These are phyloP conservation scores for Agrypnia vestita DNA, from an alignment of 1,140 invertebrate species.

Conservation along the genomic window DNA sequence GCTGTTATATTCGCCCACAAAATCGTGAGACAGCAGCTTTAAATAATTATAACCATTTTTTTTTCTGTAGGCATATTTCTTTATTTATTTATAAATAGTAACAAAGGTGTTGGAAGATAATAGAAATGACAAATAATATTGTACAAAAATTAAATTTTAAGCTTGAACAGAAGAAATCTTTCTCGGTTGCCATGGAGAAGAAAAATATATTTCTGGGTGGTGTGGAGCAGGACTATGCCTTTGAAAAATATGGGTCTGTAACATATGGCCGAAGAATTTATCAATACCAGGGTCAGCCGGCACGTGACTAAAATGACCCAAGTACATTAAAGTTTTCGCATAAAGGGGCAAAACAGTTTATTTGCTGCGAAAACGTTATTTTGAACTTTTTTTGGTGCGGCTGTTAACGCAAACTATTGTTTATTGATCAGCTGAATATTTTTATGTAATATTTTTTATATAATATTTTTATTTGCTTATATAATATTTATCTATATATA, in stretches of 20 bases:
- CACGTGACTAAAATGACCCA: constrained; percentile 55
- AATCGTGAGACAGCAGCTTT: too few relatives aligned
- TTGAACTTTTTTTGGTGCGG: background rate
- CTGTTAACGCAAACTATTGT: background rate
- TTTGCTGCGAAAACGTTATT: constrained; percentile 2
- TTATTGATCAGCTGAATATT: background rate
- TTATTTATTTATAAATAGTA: too few relatives aligned
- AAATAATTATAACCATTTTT: too few relatives aligned
- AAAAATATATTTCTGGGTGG: constrained; percentile 10
- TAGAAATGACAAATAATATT: too few relatives aligned
- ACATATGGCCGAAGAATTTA: constrained; percentile 55
- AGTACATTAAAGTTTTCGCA: constrained; percentile 53
- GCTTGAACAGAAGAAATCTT: too few relatives aligned
- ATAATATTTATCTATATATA: background rate
- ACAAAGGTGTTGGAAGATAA: too few relatives aligned
- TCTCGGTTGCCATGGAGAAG: background rate
- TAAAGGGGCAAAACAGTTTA: constrained; percentile 29
- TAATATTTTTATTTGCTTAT: background rate
- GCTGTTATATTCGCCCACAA: too few relatives aligned
- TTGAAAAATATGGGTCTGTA: constrained; percentile 45
- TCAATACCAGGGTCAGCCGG: constrained; percentile 58
- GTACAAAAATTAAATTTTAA: too few relatives aligned
- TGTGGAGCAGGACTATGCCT: constrained; percentile 2
- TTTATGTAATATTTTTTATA: too few relatives aligned
- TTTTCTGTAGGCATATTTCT: too few relatives aligned